These are phyloP conservation scores for Drosophila longiperda DNA, from an alignment of 2,888 invertebrate species.

Conservation along the genomic window DNA sequence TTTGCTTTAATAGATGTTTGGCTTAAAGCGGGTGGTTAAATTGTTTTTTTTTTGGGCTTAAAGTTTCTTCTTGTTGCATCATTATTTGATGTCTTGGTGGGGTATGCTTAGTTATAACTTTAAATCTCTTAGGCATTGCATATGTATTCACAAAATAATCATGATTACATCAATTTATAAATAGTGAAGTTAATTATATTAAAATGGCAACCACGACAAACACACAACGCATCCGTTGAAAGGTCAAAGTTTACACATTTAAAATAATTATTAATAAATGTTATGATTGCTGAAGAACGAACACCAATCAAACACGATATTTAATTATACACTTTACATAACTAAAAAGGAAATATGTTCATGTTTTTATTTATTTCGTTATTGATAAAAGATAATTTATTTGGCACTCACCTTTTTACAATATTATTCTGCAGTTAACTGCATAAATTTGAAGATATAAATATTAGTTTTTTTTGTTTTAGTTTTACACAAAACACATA, in stretches of 20 bases:
- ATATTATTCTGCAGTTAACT: conserved; percentile 37
- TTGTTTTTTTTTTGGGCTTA: background rate
- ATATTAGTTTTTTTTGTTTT: conserved; percentile 11
- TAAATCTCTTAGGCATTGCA: background rate
- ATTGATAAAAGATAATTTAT: background rate
- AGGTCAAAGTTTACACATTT: conserved; percentile 26
- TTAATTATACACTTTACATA: conserved; percentile 2
- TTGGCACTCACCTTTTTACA: conserved; percentile 45
- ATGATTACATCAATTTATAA: conserved; percentile 14
- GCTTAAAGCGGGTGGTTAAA: background rate
- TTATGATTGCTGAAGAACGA: background rate
- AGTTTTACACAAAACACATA: conserved; percentile 14
- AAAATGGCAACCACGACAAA: conserved; percentile 7
- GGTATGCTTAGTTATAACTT: background rate
- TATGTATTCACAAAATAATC: conserved; percentile 10
- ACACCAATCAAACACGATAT: background rate
- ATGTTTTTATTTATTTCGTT: background rate
- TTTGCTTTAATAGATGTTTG: background rate
- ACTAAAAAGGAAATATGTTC: background rate
- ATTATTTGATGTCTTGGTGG: background rate
- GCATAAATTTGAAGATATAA: conserved; percentile 32
- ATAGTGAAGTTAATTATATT: conserved; percentile 25
- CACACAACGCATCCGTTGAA: conserved; percentile 25
- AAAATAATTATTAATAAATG: conserved; percentile 12
- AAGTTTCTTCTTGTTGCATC: background rate